Evolutionary conservation across 2,113 vertebrate species (phyloP), one percentile per base, ranked within the genome.

Genomic region (Hyla sarda): DNA sequence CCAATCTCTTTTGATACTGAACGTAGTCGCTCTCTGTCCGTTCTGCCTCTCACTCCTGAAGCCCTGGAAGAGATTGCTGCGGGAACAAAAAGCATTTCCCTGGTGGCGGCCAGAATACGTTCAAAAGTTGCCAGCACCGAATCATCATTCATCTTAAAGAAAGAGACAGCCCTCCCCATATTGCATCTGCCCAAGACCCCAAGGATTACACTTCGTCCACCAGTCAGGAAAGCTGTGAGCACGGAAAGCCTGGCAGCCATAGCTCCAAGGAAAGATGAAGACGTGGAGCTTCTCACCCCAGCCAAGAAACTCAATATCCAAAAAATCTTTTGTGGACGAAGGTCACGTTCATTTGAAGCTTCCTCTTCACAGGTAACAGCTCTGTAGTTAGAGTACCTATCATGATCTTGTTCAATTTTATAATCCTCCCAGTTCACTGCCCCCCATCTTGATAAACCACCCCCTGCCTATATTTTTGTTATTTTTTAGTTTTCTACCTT

Each of bases 21-120:
- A 6, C 32, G 17, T 3, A 76, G 71, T 62, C 19, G 19, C 19
- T 0, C 3, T 5, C 14, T 75, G 28, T 84, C 28, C 47, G 1
- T 72, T 80, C 17, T 48, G 0, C 62, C 82, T 5, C 87, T 88
- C 74, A 91, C 87, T 1, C 62, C 74, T 19, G 90, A 90, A 65
- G 89, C 86, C 34, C 88, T 91, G 78, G 78, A 87, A 83, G 89
- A 93, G 90, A 93, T 92, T 28, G 90, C 84, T 0, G 67, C 23
- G 1, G 88, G 89, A 88, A 95, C 90, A 37, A 93, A 92, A 87
- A 91, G 88, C 89, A 93, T 94, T 9, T 82, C 92, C 4, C 87
- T 91, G 41, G 86, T 94, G 0, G 92, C 94, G 0, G 92, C 91
- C 80, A 89, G 84, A 50, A 30, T 84, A 4, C 85, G 84, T 16